Percentiles rank a stretch among this genome's conserved stretches.
Conservation (phyloP, 2,113 vertebrate genomes). For the Microcebus griseorufus region DNA sequence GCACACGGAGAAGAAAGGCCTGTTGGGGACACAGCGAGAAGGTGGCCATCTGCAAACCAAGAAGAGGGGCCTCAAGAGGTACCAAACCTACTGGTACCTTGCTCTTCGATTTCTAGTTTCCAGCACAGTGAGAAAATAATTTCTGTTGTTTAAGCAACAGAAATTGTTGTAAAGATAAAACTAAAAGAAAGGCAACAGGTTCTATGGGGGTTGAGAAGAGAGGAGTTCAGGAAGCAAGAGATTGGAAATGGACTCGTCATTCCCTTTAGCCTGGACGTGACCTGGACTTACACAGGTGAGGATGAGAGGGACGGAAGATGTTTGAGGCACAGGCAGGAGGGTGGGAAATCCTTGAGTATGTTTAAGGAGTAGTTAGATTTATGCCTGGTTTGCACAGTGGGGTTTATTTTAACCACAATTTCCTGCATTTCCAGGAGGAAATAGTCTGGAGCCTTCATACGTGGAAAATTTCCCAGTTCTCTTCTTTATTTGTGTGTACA, state of each 20-base stretch:
- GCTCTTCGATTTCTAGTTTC: background rate
- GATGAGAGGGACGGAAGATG: background rate
- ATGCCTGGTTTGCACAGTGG: background rate
- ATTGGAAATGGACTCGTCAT: background rate
- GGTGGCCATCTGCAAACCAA: background rate
- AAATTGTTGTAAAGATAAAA: background rate
- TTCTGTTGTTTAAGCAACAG: background rate
- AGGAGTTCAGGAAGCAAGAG: background rate
- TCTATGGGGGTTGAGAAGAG: background rate
- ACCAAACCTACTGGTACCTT: background rate
- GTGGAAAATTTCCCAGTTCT: background rate
- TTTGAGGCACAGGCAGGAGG: background rate
- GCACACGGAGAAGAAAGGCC: background rate
- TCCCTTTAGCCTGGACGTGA: background rate
- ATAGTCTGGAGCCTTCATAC: background rate
- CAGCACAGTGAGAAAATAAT: background rate
- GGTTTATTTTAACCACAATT: constrained; percentile 8
- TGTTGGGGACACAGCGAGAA: background rate
- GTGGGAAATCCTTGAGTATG: background rate
- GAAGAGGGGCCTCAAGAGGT: background rate
- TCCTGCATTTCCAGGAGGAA: background rate
- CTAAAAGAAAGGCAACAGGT: too few relatives aligned
- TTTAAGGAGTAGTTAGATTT: background rate
- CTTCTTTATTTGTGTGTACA: background rate
- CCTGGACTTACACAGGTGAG: background rate